Conservation (phyloP, 2,113 vertebrate genomes). For the Hemiprocne comata region DNA sequence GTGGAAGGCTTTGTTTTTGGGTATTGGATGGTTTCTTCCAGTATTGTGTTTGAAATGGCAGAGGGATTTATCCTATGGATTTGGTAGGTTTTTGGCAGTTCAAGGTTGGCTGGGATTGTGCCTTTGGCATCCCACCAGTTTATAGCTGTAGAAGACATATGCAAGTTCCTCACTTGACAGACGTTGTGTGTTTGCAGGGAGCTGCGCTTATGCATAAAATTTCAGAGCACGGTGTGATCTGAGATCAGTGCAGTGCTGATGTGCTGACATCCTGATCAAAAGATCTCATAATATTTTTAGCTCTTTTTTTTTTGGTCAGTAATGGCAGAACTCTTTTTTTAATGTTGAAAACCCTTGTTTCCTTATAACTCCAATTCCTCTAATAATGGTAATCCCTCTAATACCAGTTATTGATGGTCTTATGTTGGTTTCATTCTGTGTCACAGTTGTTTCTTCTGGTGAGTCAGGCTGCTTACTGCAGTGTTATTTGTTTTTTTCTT, state of each 20-base stretch:
- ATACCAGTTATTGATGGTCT: not conserved
- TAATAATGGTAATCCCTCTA: not conserved
- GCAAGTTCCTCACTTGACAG: not conserved
- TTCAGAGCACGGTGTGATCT: not conserved
- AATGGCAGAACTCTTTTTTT: not conserved
- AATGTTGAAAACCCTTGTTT: not conserved
- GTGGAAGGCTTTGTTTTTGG: not conserved
- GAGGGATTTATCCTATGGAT: not conserved
- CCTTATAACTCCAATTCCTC: not conserved
- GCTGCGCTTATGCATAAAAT: not conserved
- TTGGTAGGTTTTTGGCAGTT: not conserved
- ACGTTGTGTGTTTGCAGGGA: not conserved
- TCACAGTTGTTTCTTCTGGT: not conserved
- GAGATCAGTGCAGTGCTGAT: not conserved
- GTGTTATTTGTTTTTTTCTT: not conserved
- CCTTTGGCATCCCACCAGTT: not conserved
- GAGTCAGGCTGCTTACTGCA: not conserved
- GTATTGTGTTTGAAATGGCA: not conserved
- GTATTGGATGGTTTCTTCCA: not conserved
- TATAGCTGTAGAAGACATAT: not conserved
- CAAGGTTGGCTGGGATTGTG: not conserved
- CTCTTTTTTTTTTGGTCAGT: not conserved
- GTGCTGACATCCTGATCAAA: not conserved
- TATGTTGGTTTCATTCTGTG: not conserved
- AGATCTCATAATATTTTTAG: not conserved